Evolutionary conservation across 2,113 vertebrate genomes (phyloP).

Genomic region (Xenopus tropicalis): UCB_Xtro_10.0 CM004449.2:21540501-21541000

Average conservation of each 20-base stretch:
- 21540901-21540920: no score
- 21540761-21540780: no score
- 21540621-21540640: not conserved
- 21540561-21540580: not conserved
- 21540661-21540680: constrained; percentile 9
- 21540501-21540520: not conserved
- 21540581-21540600: not conserved
- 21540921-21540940: no score
- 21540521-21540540: not conserved
- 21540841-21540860: no score
- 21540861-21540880: no score
- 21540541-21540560: constrained; percentile 16
- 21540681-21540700: constrained; percentile 11
- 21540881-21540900: no score
- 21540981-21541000: no score
- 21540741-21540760: not conserved
- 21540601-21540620: not conserved
- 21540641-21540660: not conserved
- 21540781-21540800: no score
- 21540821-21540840: no score
- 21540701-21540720: constrained; percentile 2
- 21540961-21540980: no score
- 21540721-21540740: not conserved
- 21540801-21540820: no score
- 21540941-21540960: no score